Conservation (phyloP, 2,888 invertebrate species). For the Balanococcus diminutus region DNA sequence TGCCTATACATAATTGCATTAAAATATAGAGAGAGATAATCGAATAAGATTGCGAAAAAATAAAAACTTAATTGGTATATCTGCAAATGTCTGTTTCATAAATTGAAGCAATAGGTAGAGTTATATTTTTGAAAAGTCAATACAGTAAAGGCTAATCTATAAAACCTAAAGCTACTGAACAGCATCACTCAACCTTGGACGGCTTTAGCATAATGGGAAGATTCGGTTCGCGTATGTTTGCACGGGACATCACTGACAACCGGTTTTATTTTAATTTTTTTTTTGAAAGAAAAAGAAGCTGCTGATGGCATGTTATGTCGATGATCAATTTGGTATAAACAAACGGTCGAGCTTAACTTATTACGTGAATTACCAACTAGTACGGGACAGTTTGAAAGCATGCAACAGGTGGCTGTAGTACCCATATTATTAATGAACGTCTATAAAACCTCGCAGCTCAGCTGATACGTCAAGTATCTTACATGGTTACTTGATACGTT, state of each 20-base stretch:
- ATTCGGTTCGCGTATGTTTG: background rate
- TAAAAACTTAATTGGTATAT: background rate
- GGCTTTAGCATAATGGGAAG: background rate
- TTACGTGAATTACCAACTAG: background rate
- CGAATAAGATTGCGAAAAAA: background rate
- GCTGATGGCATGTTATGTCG: background rate
- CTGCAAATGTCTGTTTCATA: background rate
- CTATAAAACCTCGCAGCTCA: background rate
- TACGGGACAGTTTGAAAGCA: slow-evolving; percentile 11
- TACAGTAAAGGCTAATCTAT: background rate
- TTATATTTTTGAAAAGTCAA: background rate
- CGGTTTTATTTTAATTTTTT: slow-evolving; percentile 9
- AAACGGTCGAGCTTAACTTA: background rate
- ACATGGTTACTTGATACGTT: too few relatives aligned
- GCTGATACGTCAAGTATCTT: background rate
- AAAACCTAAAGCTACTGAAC: background rate
- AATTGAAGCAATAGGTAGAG: background rate
- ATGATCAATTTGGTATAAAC: slow-evolving; percentile 33
- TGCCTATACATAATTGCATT: background rate
- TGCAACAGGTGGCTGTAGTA: background rate
- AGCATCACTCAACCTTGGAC: background rate
- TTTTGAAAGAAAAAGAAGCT: background rate
- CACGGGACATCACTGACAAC: background rate
- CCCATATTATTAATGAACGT: slow-evolving; percentile 1
- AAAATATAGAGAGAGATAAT: background rate